Conservation (phyloP, 2,888 invertebrate species). For the Conchocele bisecta region DNA sequence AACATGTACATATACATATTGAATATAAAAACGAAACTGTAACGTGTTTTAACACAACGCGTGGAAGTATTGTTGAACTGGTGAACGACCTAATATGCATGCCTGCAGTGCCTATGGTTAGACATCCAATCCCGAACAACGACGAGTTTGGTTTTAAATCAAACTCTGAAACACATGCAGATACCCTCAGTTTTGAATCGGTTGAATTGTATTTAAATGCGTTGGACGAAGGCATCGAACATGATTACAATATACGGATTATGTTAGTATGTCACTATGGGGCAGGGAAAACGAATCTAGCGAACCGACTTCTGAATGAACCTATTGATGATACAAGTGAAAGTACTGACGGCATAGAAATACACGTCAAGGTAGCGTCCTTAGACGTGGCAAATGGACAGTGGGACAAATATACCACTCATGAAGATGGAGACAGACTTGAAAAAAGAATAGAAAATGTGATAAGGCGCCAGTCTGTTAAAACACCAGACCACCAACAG, state of each 20-base stretch:
- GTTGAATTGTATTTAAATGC: background rate
- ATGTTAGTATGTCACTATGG: conserved; percentile 12
- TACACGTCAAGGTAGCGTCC: background rate
- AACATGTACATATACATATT: too few species aligned
- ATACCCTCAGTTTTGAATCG: background rate
- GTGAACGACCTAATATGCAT: background rate
- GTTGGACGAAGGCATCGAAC: conserved; percentile 9
- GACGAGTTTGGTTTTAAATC: too few species aligned
- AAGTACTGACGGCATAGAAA: background rate
- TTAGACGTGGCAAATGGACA: background rate
- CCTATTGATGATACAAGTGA: background rate
- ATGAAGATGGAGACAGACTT: background rate
- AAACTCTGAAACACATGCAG: too few species aligned
- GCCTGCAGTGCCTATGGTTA: background rate
- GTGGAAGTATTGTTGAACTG: background rate
- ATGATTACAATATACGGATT: conserved; percentile 13
- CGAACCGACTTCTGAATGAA: conserved; percentile 1
- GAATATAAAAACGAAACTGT: conserved; percentile 1
- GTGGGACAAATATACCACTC: background rate
- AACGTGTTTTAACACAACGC: background rate
- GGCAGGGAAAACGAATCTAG: conserved; percentile 15
- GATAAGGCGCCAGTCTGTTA: too few species aligned
- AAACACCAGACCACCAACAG: too few species aligned
- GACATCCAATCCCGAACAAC: background rate
- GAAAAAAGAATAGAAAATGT: too few species aligned